phyloP scores from a whole-genome alignment of 2,113 vertebrate species.

The Hassar affinis region DNA sequence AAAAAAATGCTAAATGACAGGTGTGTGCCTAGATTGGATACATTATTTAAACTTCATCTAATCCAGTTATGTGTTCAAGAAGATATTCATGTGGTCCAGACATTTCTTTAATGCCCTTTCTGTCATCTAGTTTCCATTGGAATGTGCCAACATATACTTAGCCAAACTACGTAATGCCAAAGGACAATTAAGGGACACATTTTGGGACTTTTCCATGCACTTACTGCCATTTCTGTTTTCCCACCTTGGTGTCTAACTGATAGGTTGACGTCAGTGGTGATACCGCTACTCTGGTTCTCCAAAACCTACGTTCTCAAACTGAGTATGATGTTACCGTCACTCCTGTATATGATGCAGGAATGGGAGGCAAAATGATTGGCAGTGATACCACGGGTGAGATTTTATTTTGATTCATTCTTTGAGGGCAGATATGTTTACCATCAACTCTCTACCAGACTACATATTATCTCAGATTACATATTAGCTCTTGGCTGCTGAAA shows the following conservation, averaged over 20 bases:
- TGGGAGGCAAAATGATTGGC: slow-evolving; percentile 70
- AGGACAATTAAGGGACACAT: not conserved
- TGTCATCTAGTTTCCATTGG: not conserved
- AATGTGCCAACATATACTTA: not conserved
- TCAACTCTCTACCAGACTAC: not conserved
- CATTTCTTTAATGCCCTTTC: not conserved
- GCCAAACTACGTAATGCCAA: not conserved
- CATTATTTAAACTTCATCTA: not conserved
- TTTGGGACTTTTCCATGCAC: not conserved
- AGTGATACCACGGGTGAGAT: slow-evolving; percentile 81
- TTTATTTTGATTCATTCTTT: not conserved
- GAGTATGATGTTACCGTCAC: slow-evolving; percentile 83
- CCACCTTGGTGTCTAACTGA: slow-evolving; percentile 32
- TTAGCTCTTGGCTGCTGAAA: not conserved
- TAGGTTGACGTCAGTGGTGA: slow-evolving; percentile 82
- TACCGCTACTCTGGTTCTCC: slow-evolving; percentile 71
- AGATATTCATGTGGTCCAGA: not conserved
- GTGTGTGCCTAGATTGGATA: not conserved
- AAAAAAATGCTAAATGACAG: not conserved
- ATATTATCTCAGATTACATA: not conserved
- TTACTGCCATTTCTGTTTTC: not conserved
- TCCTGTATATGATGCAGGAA: slow-evolving; percentile 82
- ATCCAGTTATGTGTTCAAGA: not conserved
- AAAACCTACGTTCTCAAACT: slow-evolving; percentile 82
- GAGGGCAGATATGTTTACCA: not conserved